Conservation (phyloP, 2,113 vertebrate genomes). For the Ursus arctos region DNA sequence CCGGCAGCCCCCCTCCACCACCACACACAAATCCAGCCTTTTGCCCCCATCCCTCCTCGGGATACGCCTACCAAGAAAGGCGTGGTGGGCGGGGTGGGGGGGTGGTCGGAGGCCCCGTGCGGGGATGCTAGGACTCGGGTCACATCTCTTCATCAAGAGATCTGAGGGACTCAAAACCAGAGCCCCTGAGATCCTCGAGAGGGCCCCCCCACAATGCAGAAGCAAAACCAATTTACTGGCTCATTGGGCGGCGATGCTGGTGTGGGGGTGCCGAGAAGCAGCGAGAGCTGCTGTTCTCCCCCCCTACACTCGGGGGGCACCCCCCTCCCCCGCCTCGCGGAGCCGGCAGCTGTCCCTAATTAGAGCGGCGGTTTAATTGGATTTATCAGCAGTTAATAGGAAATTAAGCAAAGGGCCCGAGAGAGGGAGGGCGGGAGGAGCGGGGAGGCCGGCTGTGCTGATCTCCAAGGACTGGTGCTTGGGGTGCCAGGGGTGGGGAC, state of each 20-base stretch:
- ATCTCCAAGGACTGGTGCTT: constrained; percentile 50
- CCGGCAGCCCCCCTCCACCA: not conserved
- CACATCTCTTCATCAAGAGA: not conserved
- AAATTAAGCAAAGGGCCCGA: constrained; percentile 85
- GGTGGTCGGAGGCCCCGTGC: not conserved
- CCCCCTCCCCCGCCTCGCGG: constrained; percentile 59
- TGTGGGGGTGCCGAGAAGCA: constrained; percentile 69
- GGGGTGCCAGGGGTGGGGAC: not conserved
- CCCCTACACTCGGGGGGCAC: constrained; percentile 52
- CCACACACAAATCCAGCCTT: constrained; percentile 26
- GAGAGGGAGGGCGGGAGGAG: constrained; percentile 72
- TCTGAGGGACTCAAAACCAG: constrained; percentile 13
- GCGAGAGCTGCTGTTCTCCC: constrained; percentile 51
- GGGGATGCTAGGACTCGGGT: not conserved
- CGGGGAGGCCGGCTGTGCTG: constrained; percentile 28
- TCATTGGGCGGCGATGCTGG: constrained; percentile 79
- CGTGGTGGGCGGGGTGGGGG: too few species aligned
- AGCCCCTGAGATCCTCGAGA: constrained; percentile 31
- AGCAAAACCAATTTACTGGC: constrained; percentile 83
- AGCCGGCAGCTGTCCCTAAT: constrained; percentile 90
- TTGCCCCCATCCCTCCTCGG: not conserved
- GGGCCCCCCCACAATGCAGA: constrained; percentile 38
- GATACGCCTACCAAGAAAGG: not conserved
- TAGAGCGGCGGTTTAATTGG: constrained; percentile 87
- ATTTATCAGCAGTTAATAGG: constrained; percentile 89